Evolutionary conservation across 92 coral and sea anemone genomes (phyloP).

Genomic region (Siderastrea radians): DNA sequence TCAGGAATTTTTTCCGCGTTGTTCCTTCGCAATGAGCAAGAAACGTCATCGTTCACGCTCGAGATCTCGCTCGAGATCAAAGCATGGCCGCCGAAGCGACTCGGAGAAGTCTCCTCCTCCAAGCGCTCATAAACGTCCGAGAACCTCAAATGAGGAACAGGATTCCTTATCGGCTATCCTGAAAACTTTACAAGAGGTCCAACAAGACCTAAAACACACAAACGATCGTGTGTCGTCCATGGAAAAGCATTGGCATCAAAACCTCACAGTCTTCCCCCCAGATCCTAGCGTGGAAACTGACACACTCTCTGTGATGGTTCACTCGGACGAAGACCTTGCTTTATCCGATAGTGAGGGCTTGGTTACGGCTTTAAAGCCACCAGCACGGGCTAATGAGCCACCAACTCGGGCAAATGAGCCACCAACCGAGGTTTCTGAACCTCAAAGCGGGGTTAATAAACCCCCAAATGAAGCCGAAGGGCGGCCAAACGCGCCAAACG

Average conservation of each 20-base stretch:
- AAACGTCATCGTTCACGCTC: too few species aligned
- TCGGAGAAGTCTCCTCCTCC: too few species aligned
- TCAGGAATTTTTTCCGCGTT: too few species aligned
- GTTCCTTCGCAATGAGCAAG: too few species aligned
- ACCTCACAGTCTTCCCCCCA: too few species aligned
- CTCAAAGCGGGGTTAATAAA: not conserved
- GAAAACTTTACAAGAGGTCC: not conserved
- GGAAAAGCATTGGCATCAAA: too few species aligned
- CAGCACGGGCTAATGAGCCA: not conserved
- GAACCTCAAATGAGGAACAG: not conserved
- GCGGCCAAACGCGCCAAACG: not conserved
- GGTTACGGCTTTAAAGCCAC: constrained; percentile 2
- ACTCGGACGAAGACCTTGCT: too few species aligned
- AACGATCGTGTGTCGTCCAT: not conserved
- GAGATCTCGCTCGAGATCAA: too few species aligned
- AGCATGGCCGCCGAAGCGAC: too few species aligned
- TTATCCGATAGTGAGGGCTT: constrained; percentile 10
- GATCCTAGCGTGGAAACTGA: too few species aligned
- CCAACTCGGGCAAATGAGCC: too few species aligned
- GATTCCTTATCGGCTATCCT: not conserved
- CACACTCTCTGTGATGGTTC: too few species aligned
- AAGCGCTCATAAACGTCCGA: not conserved
- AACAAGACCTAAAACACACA: not conserved
- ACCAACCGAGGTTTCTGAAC: constrained; percentile 1
- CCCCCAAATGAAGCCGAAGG: not conserved